A percentile compares a stretch with the other conserved stretches of the same genome.
Evolutionary conservation across 1,140 invertebrate genomes (phyloP).

Genomic region (Nymphalis io): DNA sequence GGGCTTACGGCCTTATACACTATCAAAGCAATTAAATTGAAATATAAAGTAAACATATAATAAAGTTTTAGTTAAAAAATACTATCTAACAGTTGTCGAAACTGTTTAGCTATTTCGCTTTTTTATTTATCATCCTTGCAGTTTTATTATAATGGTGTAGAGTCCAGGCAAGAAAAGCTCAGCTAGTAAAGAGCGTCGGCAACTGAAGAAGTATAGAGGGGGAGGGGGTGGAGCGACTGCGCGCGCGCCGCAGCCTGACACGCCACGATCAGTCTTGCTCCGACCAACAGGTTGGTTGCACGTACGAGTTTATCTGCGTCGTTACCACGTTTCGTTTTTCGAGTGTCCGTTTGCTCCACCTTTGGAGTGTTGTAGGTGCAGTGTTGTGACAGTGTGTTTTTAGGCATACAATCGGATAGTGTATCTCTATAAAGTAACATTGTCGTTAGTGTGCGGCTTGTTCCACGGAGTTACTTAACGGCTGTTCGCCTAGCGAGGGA

Average conservation of each 20-base stretch:
- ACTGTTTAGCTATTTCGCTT: slow-evolving; percentile 11
- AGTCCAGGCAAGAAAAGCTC: slow-evolving; percentile 66
- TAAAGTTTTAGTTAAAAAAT: neutral
- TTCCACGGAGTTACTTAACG: slow-evolving; percentile 65
- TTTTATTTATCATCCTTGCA: slow-evolving; percentile 55
- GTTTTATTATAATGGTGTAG: slow-evolving; percentile 58
- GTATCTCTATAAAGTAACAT: slow-evolving; percentile 75
- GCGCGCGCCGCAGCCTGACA: slow-evolving; percentile 60
- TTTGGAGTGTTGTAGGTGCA: slow-evolving; percentile 67
- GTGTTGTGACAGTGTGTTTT: slow-evolving; percentile 78
- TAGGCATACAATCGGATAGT: slow-evolving; percentile 72
- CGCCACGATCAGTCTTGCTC: slow-evolving; percentile 67
- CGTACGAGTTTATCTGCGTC: slow-evolving; percentile 59
- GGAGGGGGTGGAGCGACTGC: slow-evolving; percentile 40
- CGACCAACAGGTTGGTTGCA: slow-evolving; percentile 69
- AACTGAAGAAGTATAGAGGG: slow-evolving; percentile 38
- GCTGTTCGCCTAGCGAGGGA: slow-evolving; percentile 76
- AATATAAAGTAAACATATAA: too few species aligned
- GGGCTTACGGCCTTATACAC: too few species aligned
- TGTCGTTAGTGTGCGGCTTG: slow-evolving; percentile 56
- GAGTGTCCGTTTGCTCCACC: slow-evolving; percentile 66
- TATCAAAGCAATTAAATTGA: too few species aligned
- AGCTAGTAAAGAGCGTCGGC: slow-evolving; percentile 43
- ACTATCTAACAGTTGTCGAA: neutral
- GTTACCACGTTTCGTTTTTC: slow-evolving; percentile 61